phyloP scores from a whole-genome alignment of 2,113 vertebrate genomes.

The Peromyscus leucopus region DNA sequence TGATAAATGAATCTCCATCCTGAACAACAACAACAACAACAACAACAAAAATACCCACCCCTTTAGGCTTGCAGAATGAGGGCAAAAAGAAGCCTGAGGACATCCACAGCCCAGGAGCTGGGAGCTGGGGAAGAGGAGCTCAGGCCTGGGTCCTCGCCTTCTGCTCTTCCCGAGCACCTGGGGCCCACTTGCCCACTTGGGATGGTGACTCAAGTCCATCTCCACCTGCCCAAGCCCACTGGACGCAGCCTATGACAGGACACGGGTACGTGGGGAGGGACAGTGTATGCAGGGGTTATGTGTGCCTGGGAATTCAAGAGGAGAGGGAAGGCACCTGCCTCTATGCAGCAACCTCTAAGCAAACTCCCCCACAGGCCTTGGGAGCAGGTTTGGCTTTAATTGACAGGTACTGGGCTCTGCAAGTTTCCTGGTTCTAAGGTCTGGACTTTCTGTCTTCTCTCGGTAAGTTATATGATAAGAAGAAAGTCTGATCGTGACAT shows the following conservation, averaged over 20 bases:
- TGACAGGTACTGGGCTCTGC: neutral
- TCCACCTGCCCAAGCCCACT: too few species aligned
- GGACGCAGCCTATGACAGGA: neutral
- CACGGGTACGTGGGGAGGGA: accelerated
- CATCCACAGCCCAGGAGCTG: neutral
- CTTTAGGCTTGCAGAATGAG: neutral
- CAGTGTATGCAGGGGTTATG: accelerated
- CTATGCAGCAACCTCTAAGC: neutral
- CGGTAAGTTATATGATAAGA: neutral
- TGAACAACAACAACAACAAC: neutral
- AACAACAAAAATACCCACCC: too few species aligned
- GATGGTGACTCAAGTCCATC: neutral
- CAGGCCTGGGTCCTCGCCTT: neutral
- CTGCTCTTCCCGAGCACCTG: neutral
- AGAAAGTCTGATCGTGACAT: neutral
- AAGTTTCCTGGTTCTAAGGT: neutral
- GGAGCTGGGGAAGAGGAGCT: too few species aligned
- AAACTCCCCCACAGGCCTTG: neutral
- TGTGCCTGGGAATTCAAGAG: accelerated
- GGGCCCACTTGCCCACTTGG: neutral
- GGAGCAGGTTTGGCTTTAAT: neutral
- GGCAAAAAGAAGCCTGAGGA: slow-evolving; percentile 26
- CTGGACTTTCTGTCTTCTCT: neutral
- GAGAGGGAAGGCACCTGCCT: neutral
- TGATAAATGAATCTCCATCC: slow-evolving; percentile 24